These are phyloP conservation scores for Aproaerema taeniolella DNA, from an alignment of 2,888 invertebrate genomes.

Conservation along the genomic window DNA sequence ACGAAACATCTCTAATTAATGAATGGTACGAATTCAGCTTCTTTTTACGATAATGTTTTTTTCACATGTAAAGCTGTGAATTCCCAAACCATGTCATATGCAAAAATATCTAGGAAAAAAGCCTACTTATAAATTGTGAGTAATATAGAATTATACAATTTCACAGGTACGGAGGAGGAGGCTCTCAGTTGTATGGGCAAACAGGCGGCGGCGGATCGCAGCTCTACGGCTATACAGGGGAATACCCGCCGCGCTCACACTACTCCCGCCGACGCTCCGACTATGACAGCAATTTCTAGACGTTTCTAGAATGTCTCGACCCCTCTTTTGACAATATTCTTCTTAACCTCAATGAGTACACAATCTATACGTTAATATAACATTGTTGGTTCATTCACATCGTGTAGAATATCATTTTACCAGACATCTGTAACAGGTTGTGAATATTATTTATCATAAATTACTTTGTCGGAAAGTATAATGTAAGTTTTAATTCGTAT, in stretches of 20 bases:
- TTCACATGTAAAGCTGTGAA: no score
- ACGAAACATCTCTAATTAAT: no score
- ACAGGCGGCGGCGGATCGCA: conserved; percentile 71
- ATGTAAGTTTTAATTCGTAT: conserved; percentile 35
- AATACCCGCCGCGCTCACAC: conserved; percentile 69
- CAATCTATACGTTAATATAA: no score
- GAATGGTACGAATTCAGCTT: no score
- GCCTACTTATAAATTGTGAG: no score
- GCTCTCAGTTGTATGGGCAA: conserved; percentile 83
- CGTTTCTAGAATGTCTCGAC: conserved; percentile 37
- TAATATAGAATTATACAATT: no score
- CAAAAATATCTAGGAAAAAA: no score
- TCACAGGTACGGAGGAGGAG: conserved; percentile 69
- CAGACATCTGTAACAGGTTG: conserved; percentile 62
- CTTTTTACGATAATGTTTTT: no score
- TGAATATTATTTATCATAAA: conserved; percentile 48
- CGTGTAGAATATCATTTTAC: conserved; percentile 32
- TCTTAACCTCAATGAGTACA: conserved; percentile 49
- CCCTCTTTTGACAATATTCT: conserved; percentile 68
- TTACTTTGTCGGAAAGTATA: conserved; percentile 31
- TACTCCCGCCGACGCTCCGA: conserved; percentile 83
- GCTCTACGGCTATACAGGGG: conserved; percentile 72
- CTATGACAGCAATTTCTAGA: conserved; percentile 88
- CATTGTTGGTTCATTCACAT: conserved; percentile 36
- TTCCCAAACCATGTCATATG: no score